phyloP scores from a whole-genome alignment of 2,797 vertebrate genomes.

The Remorina albescens region DNA sequence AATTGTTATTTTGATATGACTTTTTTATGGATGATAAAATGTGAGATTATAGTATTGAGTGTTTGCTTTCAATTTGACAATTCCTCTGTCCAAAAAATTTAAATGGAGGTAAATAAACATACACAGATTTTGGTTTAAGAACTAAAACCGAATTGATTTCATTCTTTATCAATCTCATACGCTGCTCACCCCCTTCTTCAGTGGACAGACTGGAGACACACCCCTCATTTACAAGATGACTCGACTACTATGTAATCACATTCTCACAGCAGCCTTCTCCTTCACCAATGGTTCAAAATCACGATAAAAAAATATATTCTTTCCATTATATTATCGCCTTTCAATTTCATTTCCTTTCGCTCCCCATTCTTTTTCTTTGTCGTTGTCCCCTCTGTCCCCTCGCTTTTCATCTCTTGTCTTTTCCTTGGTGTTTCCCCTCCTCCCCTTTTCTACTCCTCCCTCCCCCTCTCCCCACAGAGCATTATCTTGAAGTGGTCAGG shows the following conservation, averaged over 20 bases:
- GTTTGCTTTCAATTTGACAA: not conserved
- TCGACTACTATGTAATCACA: conserved; percentile 34
- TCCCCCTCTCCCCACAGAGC: conserved; percentile 74
- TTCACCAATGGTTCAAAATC: conserved; percentile 44
- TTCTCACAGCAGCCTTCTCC: conserved; percentile 29
- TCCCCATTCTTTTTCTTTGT: conserved; percentile 53
- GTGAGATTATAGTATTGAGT: not conserved
- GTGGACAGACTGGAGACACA: conserved; percentile 30
- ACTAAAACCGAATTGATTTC: conserved; percentile 2
- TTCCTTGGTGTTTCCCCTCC: conserved; percentile 53
- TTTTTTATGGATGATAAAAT: not conserved
- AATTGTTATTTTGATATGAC: not conserved
- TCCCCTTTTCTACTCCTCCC: not conserved
- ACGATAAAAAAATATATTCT: conserved; percentile 16
- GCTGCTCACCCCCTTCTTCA: conserved; percentile 19
- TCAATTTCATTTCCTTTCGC: conserved; percentile 71
- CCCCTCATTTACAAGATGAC: conserved; percentile 36
- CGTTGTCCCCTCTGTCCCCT: conserved; percentile 47
- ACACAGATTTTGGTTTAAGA: not conserved
- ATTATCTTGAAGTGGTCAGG: conserved; percentile 85
- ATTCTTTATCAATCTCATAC: conserved; percentile 28
- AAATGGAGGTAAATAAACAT: too few species aligned
- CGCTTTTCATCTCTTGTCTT: conserved; percentile 63
- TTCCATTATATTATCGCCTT: conserved; percentile 62
- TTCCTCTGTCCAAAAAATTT: too few species aligned